phyloP scores from a whole-genome alignment of 2,797 vertebrate species.

The Halcyon leucocephala region DNA sequence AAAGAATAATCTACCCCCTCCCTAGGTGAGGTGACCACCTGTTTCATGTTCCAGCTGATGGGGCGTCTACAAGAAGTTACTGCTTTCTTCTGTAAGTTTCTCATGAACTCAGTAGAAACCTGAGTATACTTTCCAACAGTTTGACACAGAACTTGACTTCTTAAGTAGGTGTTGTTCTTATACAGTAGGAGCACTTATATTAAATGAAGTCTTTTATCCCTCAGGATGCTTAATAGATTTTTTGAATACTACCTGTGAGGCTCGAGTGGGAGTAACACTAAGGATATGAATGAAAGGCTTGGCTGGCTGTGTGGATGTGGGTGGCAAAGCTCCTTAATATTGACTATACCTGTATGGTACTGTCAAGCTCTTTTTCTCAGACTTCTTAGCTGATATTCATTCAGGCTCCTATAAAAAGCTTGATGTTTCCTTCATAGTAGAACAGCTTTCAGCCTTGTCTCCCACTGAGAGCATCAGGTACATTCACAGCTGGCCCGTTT shows the following conservation, averaged over 20 bases:
- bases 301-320: neutral
- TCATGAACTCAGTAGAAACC: neutral
- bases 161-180: neutral
- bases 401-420: neutral
- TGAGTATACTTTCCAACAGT: neutral
- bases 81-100: neutral
- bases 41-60: neutral
- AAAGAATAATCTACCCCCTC: neutral
- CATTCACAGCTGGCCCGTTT: neutral
- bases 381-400: neutral
- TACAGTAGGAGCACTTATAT: neutral
- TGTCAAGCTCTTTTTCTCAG: conserved; percentile 5
- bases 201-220: conserved; percentile 6
- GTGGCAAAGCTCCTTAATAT: conserved; percentile 6
- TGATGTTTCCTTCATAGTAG: neutral
- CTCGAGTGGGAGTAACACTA: conserved; percentile 17
- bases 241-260: neutral
- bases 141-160: neutral
- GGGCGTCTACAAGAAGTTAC: neutral
- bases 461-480: neutral
- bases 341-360: neutral
- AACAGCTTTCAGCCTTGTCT: neutral
- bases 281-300: conserved; percentile 24
- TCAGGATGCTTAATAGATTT: neutral
- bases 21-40: neutral